Evolutionary conservation across 2,888 invertebrate genomes (phyloP).

Genomic region (Drosophila bunnanda): DNA sequence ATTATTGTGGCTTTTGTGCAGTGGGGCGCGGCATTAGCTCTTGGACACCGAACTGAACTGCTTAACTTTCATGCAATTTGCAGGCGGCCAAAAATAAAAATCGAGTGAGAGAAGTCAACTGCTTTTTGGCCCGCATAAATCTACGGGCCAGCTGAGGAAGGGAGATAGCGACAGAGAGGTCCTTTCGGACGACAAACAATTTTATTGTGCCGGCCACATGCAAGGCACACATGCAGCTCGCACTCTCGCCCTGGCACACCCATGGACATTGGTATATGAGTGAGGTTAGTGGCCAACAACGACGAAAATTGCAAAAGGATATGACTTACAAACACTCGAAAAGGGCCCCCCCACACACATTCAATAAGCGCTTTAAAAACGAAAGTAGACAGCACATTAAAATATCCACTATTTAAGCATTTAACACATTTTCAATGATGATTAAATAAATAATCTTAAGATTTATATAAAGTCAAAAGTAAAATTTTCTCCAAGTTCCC

Average conservation of each 20-base stretch:
- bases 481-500: not conserved
- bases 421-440: not conserved
- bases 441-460: no score
- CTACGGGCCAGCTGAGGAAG: slow-evolving; percentile 51
- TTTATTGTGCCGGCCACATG: slow-evolving; percentile 66
- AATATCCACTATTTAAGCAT: slow-evolving; percentile 1
- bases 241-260: slow-evolving; percentile 23
- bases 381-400: not conserved
- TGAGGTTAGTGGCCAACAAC: slow-evolving; percentile 74
- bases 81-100: slow-evolving; percentile 48
- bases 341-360: slow-evolving; percentile 14
- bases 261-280: slow-evolving; percentile 69
- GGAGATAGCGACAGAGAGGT: slow-evolving; percentile 36
- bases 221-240: slow-evolving; percentile 25
- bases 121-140: slow-evolving; percentile 71
- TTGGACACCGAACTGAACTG: slow-evolving; percentile 74
- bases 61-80: slow-evolving; percentile 78
- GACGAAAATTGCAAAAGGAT: slow-evolving; percentile 77
- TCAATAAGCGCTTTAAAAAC: not conserved
- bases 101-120: slow-evolving; percentile 62
- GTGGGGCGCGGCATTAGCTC: slow-evolving; percentile 77
- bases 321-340: slow-evolving; percentile 63
- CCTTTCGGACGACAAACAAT: slow-evolving; percentile 79
- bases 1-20: slow-evolving; percentile 74
- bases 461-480: no score